Base-by-base conservation (phyloP, 2,113 vertebrate genomes). In the Cricetomys ansorgei region DNA sequence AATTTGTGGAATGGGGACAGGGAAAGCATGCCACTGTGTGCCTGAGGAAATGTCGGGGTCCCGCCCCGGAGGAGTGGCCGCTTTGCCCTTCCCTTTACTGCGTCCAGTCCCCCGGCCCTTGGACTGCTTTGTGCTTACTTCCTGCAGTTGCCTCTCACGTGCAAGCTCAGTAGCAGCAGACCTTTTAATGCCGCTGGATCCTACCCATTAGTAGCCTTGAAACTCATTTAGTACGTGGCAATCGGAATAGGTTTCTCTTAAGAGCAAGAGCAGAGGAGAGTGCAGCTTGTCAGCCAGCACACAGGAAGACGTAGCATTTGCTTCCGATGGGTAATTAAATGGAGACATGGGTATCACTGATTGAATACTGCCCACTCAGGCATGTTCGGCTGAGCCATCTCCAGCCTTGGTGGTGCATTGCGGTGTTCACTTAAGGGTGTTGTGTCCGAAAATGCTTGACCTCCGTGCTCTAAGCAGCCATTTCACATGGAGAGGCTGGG, bases 141-240 rank as follows among this genome's bases (percentile, higher is more conserved):
- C 96, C 76, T 17, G 53, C 37, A 86, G 31, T 69, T 85, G 40
- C 48, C 29, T 59, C 29, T 94, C 91, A 16, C 10, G 4, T 80
- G n/a, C 65, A 37, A 84, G 31, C 53, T 81, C 91, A 96, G 48
- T 6, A 81, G 97, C 79, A 92, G 79, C 64, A 45, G 79, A 16
- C 21, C 80, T 97, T 92, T 88, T 79, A 72, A 86, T 94, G 94
- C n/a, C 50, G 6, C 55, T 70, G 17, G 23, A 53, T 7, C 64
- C 45, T 88, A 50, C 45, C 45, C 72, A 79, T 86, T 95, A 96
- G 53, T 86, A 21, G 12, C 72, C 70, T 83, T 89, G 37, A 96
- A 95, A 72, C 96, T 94, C 90, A 96, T 91, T 85, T 85, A 21
- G 37, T 89, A 31, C 31, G 21, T 77, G 40, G 25, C 5, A 84